Percentiles rank a stretch among this genome's conserved stretches.
These are phyloP conservation scores for Cryptosula pallasiana DNA, from an alignment of 2,888 invertebrate genomes.

Conservation along the genomic window DNA sequence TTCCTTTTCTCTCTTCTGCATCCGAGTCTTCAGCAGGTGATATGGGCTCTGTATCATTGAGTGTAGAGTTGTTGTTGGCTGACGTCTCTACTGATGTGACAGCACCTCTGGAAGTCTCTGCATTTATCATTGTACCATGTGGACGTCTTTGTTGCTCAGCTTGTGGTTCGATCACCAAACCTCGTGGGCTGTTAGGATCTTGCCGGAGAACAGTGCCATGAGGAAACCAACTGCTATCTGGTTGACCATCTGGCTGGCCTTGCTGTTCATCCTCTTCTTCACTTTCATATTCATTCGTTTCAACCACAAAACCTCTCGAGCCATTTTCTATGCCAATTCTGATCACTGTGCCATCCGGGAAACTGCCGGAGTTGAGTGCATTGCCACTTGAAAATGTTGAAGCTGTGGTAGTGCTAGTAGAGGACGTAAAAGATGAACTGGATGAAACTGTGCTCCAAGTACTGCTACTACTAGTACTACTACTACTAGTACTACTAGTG, in stretches of 20 bases:
- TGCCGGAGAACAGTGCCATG: neutral
- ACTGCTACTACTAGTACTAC: neutral
- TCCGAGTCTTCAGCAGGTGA: too few relatives aligned
- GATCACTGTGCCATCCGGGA: neutral
- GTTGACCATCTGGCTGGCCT: neutral
- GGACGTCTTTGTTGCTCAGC: too few relatives aligned
- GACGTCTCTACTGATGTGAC: too few relatives aligned
- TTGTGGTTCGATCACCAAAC: neutral
- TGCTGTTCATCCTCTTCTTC: neutral
- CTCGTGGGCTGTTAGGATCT: constrained; percentile 7
- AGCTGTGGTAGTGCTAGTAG: neutral
- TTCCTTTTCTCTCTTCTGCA: too few relatives aligned
- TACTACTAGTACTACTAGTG: neutral
- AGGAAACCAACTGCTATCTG: neutral
- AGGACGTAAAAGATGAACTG: neutral
- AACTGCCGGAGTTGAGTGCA: neutral
- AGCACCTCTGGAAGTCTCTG: too few relatives aligned
- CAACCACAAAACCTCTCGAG: neutral
- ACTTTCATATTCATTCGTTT: neutral
- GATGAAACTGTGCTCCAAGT: neutral
- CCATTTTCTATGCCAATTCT: neutral
- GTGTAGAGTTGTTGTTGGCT: too few relatives aligned
- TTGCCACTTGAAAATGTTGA: neutral
- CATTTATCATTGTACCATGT: too few relatives aligned
- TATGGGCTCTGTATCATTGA: too few relatives aligned